Evolutionary conservation across 2,797 vertebrate genomes (phyloP), one percentile per base, ranked within the genome.

Genomic region (Manis pentadactyla): DNA sequence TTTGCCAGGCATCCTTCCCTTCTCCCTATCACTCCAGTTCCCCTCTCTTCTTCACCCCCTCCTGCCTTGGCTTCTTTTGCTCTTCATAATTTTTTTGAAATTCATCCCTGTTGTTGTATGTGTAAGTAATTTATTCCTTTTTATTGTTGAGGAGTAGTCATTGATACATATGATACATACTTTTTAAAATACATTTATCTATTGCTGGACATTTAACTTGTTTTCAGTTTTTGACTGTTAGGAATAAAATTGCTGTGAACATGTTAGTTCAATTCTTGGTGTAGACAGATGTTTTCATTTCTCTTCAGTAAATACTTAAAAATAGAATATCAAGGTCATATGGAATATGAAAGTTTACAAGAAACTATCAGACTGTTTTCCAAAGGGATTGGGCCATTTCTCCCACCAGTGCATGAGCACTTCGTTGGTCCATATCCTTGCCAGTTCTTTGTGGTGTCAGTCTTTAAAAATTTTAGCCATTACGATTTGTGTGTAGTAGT

Each of bases 241-340:
- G 34, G 2, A 96, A 55, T 90, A 84, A 69, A 82, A 87, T 89
- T 82, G 19, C 15, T 71, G 0, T 59, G 53, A 91, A 74, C 14
- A 34, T 53, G 57, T 91, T 19, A 84, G 2, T 69, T 75, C 25
- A 79, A 51, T 19, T 83, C 78, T 83, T 83, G 55, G 5, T 61
- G 23, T n/a, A 79, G 25, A 83, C n/a, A 37, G 27, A 77, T 53
- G 11, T 59, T 91, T 84, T 95, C 51, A 86, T 93, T 95, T 92
- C 42, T 96, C 12, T 34, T 89, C 53, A 34, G 4, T 73, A 59
- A 87, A 83, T 68, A 83, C 4, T 90, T 91, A 81, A 23, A 8
- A 64, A 66, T 66, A 66, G 53, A 95, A 25, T 91, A 69, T 59
- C 17, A 82, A 53, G 39, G 27, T 91, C 25, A 19, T 10, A 53